Base-by-base conservation (phyloP, 1,140 invertebrate species). In the Vollenhovia emeryi region DNA sequence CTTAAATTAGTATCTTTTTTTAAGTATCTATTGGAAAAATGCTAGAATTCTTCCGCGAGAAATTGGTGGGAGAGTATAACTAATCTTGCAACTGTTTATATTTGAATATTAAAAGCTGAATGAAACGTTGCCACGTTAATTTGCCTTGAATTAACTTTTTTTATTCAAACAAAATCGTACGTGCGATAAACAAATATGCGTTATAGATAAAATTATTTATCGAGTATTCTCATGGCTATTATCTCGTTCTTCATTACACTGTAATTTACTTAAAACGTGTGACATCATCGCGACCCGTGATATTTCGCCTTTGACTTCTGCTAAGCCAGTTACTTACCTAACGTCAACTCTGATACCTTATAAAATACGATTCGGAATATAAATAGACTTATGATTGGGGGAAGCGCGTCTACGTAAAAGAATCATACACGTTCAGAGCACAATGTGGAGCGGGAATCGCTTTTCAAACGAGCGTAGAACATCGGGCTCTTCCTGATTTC, bases 281-380 rank as follows among this genome's bases (percentile, higher is more conserved):
- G 50, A 75, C 18, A 24, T 73, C 18, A 43, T 36, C 18, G n/a
- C 48, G 21, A 57, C 33, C 36, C 24, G 27, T 62, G 57, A 76
- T 76, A 62, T 45, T 76, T 76, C 55, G 5, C 27, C 40, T 48
- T 21, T 64, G 43, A 76, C 36, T 59, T 43, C 27, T 75, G 13
- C 18, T 60, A 76, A 60, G 40, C 55, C 40, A 60, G 18, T 76
- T 60, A 60, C 40, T n/a, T 21, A 75, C 24, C 6, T 45, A 60
- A 75, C 40, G 36, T 76, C 55, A 60, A 62, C 27, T 11, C 40
- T 15, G 40, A 78, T 64, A 64, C 24, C 40, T 64, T 43, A 45
- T 48, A 64, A 76, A 78, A 64, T 33, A 24, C 57, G n/a, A 78
- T 64, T 62, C 27, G 4, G 18, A 76, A 60, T 33, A 62, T 45